Percentiles rank a stretch among this genome's conserved stretches.
These are phyloP conservation scores for Asobara japonica DNA, from an alignment of 1,140 invertebrate species.

Conservation along the genomic window DNA sequence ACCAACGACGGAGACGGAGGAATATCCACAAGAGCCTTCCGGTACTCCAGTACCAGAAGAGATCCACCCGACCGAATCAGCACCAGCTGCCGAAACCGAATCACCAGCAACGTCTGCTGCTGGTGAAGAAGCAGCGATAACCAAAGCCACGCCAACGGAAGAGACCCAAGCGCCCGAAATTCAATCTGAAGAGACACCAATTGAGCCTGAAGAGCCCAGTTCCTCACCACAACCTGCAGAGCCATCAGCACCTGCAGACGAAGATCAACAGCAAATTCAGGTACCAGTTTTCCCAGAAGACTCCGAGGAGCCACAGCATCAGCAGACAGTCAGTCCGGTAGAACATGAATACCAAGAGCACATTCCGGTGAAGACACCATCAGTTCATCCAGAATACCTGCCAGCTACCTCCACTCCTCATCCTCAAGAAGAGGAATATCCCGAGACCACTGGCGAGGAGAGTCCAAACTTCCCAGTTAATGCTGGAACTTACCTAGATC, in stretches of 20 bases:
- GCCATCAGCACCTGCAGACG: neutral
- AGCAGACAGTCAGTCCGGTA: conserved; percentile 19
- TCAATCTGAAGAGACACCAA: conserved; percentile 33
- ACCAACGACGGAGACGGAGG: neutral
- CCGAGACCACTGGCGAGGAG: conserved; percentile 51
- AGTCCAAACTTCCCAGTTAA: conserved; percentile 57
- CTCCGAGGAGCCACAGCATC: neutral
- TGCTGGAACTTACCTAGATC: conserved; percentile 50
- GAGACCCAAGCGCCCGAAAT: conserved; percentile 31
- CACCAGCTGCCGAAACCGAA: neutral
- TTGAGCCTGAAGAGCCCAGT: neutral
- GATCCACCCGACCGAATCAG: neutral
- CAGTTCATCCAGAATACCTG: conserved; percentile 1
- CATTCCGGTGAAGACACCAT: no score
- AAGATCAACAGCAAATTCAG: conserved; percentile 14
- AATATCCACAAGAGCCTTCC: neutral
- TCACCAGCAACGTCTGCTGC: neutral
- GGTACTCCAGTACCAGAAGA: neutral
- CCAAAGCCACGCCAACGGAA: neutral
- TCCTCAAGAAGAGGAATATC: conserved; percentile 44
- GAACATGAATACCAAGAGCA: conserved; percentile 16
- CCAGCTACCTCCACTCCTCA: conserved; percentile 18
- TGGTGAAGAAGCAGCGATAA: neutral
- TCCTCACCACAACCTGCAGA: neutral
- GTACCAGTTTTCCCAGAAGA: conserved; percentile 13